phyloP scores from a whole-genome alignment of 2,113 vertebrate species.

The Dolichallabes microphthalmus region DNA sequence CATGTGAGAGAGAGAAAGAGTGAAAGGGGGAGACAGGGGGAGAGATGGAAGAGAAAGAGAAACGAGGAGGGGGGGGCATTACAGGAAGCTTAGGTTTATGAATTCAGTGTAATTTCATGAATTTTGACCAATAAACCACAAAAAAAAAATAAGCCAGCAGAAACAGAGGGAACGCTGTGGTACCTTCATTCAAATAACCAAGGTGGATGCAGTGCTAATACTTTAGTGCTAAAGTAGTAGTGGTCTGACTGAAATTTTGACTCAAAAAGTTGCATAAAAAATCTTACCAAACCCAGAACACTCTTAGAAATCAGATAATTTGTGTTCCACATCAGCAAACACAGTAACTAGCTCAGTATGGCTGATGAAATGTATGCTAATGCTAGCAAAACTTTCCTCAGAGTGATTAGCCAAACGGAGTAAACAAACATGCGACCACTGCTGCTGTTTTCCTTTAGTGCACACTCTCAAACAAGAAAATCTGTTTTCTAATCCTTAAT shows the following conservation, averaged over 20 bases:
- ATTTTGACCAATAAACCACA: not conserved
- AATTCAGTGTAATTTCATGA: not conserved
- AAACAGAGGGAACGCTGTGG: not conserved
- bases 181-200: not conserved
- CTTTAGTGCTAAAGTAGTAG: not conserved
- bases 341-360: not conserved
- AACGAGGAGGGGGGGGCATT: too few species aligned
- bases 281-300: not conserved
- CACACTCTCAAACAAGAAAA: not conserved
- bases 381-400: not conserved
- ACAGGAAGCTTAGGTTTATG: not conserved
- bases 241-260: not conserved
- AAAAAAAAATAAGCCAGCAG: not conserved
- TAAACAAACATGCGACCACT: not conserved
- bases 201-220: not conserved
- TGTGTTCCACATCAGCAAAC: not conserved
- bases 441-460: not conserved
- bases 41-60: too few species aligned
- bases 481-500: not conserved
- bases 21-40: too few species aligned
- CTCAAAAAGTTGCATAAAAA: not conserved
- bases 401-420: conserved; percentile 8
- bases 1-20: too few species aligned
- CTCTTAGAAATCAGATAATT: not conserved
- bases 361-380: conserved; percentile 2